Base-by-base conservation (phyloP, 2,113 vertebrate species). In the Himantopus leucocephalus region DNA sequence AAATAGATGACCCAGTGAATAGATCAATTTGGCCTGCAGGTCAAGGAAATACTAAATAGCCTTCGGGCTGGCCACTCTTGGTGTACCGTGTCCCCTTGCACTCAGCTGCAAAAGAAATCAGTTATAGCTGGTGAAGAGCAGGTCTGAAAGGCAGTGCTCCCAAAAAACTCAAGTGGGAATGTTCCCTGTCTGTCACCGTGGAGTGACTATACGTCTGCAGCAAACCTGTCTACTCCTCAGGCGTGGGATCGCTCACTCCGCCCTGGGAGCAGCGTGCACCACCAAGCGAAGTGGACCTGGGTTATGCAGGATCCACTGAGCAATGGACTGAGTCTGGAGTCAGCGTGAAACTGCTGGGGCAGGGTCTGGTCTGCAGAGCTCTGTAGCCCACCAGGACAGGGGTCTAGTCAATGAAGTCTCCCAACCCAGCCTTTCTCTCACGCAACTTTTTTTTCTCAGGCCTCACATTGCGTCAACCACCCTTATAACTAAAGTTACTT, bases 191-290 rank as follows among this genome's bases (percentile, higher is more conserved):
- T 63, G 55, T 37, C 53, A 48, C 50, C 37, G 13, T 3, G n/a
- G 39, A 34, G 17, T 7, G 24, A 47, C 27, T 2, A 1, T 19
- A 37, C 18, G 24, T 23, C 43, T 48, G 45, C 45, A 26, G 19
- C 50, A 70, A 90, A 64, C 19, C 53, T 39, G 3, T 14, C n/a
- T 55, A 6, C 63, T 62, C 14, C 20, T n/a, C 62, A 23, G 32
- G 30, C 20, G 23, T 53, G 60, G 60, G 50, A 35, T 24, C 0
- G 2, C 37, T 37, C 43, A 47, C 60, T 47, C 10, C 41, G 13
- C 29, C 27, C n/a, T 0, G 0, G 48, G 35, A 55, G 48, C 35
- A 12, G 59, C 0, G 0, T 11, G n/a, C 7, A 7, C 9, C n/a
- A 63, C 5, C 29, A 18, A 41, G 43, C 8, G 1, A 55, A 30